Evolutionary conservation across 2,888 invertebrate species (phyloP), one percentile per base, ranked within the genome.

Genomic region (Nymphalis c-album): DNA sequence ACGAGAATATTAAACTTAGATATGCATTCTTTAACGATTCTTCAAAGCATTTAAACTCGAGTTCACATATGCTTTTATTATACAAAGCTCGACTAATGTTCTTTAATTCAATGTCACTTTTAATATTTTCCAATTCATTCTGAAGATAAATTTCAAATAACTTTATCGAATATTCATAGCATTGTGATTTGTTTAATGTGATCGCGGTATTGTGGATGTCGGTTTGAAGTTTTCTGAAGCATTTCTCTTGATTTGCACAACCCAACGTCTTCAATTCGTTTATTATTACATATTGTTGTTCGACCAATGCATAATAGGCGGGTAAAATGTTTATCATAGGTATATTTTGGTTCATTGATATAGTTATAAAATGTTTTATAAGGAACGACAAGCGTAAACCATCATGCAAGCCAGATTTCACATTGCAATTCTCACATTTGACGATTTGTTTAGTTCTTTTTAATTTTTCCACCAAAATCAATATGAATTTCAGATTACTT

Each of bases 121-220:
- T 77, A 3, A 77, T 68, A 57, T 74, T 68, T 31, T 60, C 67
- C 10, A 91, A 73, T 59, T 91, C 91, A 59, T 83, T 75, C 64
- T 75, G 78, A 0, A 91, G 70, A 46, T 90, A 91, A 1, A 86
- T 63, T 17, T 88, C 77, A 26, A 92, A 91, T 2, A 90, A 70
- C 71, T 84, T 79, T 0, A 88, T 84, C 0, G 91, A 88, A 45
- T 76, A 82, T 35, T 86, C 84, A 22, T 80, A 87, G 18, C 78
- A 71, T 22, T 81, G 67, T 0, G 83, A 73, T 35, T 86, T 88
- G 64, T 91, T 86, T 1, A 92, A 70, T 0, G 73, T 64, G 2
- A 92, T 89, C 0, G 91, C 90, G 0, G 81, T 83, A 18, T 92
- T 92, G 50, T 92, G 91, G 0, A 87, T 74, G 5, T 91, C 90